A percentile compares a stretch with the other conserved stretches of the same genome.
Evolutionary conservation across 2,113 vertebrate species (phyloP).

Genomic region (Leuciscus idus): DNA sequence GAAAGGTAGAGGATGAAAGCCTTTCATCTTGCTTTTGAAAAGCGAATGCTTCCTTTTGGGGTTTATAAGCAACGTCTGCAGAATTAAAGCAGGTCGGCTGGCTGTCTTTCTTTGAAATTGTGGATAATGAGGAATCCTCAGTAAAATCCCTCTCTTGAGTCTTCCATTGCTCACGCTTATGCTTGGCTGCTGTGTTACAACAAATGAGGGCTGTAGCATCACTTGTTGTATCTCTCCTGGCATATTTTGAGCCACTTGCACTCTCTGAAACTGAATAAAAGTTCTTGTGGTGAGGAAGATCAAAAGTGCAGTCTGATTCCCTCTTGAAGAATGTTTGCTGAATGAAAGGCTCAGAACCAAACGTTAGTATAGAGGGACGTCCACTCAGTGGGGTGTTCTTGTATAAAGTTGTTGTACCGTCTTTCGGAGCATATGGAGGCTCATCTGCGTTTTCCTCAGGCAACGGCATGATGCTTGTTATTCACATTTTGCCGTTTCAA

Average conservation of each 20-base stretch:
- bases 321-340: not conserved
- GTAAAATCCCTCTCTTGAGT: not conserved
- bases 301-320: not conserved
- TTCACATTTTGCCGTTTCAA: not conserved
- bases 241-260: slow-evolving; percentile 1
- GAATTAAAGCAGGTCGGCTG: not conserved
- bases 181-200: not conserved
- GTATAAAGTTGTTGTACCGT: not conserved
- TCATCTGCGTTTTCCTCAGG: slow-evolving; percentile 12
- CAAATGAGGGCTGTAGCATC: not conserved
- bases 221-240: not conserved
- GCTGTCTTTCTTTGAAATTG: not conserved
- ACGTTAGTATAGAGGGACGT: not conserved
- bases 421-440: not conserved
- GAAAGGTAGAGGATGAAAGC: slow-evolving; percentile 39
- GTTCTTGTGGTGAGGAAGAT: not conserved
- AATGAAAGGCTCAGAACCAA: slow-evolving; percentile 1
- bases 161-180: slow-evolving; percentile 9
- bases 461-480: not conserved
- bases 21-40: slow-evolving; percentile 26
- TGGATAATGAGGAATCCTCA: slow-evolving; percentile 9
- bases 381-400: not conserved
- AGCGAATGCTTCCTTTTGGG: not conserved
- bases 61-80: not conserved
- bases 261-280: not conserved